These are phyloP conservation scores for western clawed frog (Xenopus tropicalis) DNA, from an alignment of 2,113 vertebrate species.

Conservation along the genomic window UCB_Xtro_10.0 CM004445.2:55602001-55602500, in stretches of 20 bases:
- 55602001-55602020: conserved; percentile 18
- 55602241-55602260: conserved; percentile 48
- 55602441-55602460: too few relatives aligned
- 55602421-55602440: too few relatives aligned
- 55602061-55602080: conserved; percentile 51
- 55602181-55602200: conserved; percentile 57
- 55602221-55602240: conserved; percentile 53
- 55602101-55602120: conserved; percentile 54
- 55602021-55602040: conserved; percentile 43
- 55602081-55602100: conserved; percentile 62
- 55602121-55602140: conserved; percentile 63
- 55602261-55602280: conserved; percentile 43
- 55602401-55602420: too few relatives aligned
- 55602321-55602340: too few relatives aligned
- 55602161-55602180: conserved; percentile 60
- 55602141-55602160: conserved; percentile 52
- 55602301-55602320: too few relatives aligned
- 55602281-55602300: too few relatives aligned
- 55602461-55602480: too few relatives aligned
- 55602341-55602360: too few relatives aligned
- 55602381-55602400: too few relatives aligned
- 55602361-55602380: too few relatives aligned
- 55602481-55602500: too few relatives aligned
- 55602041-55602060: conserved; percentile 39
- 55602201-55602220: conserved; percentile 58